These are phyloP conservation scores for Tridacna crocea DNA, from an alignment of 2,888 invertebrate genomes.

Conservation along the genomic window DNA sequence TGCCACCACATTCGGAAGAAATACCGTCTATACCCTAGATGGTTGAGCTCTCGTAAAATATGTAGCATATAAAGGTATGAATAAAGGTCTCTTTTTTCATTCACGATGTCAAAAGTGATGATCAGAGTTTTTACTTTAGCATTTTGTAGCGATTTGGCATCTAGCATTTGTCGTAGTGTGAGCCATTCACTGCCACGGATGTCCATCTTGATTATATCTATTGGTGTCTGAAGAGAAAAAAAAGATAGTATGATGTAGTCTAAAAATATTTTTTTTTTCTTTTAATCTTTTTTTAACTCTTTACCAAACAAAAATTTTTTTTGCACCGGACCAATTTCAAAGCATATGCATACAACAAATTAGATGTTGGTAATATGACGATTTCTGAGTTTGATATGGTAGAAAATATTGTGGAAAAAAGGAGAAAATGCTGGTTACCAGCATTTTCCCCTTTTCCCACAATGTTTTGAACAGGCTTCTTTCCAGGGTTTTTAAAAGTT, in stretches of 20 bases:
- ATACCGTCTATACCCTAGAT: background rate
- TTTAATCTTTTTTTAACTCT: background rate
- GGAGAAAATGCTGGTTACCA: no score
- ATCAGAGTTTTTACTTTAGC: slow-evolving; percentile 19
- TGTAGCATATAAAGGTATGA: slow-evolving; percentile 18
- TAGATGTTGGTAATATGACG: no score
- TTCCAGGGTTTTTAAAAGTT: no score
- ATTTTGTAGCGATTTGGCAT: slow-evolving; percentile 6
- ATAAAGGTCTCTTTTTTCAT: slow-evolving; percentile 9
- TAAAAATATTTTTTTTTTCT: no score
- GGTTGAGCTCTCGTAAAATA: background rate
- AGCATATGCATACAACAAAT: no score
- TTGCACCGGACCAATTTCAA: no score
- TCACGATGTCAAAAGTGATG: slow-evolving; percentile 3
- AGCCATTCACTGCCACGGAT: slow-evolving; percentile 7
- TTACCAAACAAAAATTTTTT: no score
- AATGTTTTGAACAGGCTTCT: no score
- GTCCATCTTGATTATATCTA: slow-evolving; percentile 17
- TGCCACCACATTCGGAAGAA: slow-evolving; percentile 20
- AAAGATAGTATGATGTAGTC: background rate
- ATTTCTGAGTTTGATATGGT: no score
- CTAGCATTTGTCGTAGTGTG: slow-evolving; percentile 10
- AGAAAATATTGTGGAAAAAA: no score
- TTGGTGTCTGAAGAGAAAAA: background rate
- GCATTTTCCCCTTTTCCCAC: no score